Evolutionary conservation across 2,797 vertebrate genomes (phyloP), one percentile per base, ranked within the genome.

Genomic region (Epinephelus malabaricus): DNA sequence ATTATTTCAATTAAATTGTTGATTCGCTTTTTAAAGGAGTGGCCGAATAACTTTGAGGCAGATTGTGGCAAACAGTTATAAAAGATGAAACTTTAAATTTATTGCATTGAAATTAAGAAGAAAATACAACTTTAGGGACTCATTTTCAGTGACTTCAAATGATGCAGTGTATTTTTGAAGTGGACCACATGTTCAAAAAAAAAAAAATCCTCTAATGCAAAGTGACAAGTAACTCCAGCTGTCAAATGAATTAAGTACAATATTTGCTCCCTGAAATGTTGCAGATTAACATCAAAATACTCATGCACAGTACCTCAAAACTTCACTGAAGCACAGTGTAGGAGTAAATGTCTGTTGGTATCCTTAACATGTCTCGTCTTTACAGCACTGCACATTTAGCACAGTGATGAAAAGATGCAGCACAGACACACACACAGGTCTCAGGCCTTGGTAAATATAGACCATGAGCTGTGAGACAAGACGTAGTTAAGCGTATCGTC

Each of bases 381-480:
- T 51, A 6, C 12, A 63, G 19, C 11, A 2, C 14, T 34, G 14
- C 55, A n/a, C 14, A 19, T 81, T 80, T 55, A 76, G 51, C 66
- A 23, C 17, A 21, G n/a, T 34, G 76, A 81, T 76, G 55, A 83
- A 23, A 68, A 68, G 46, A 84, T 60, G 69, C 61, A 69, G 60
- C 61, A 34, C 59, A 14, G 45, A 54, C 19, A 51, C 63, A 11
- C 34, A 68, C 19, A 11, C 34, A 71, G 47, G 51, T 64, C 56
- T 68, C 27, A 71, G 67, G 23, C 3, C 66, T 54, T 2, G 80
- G 14, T 90, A 90, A 89, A 92, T 88, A 86, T 91, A 91, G 79
- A 71, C 6, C 19, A 4, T 58, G 5, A 54, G 55, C 72, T 13
- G 18, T 47, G 19, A 77, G 55, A 85, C 59, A n/a, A 25, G 73